Base-by-base conservation (phyloP, 2,888 invertebrate species). In the Automeris io region DNA sequence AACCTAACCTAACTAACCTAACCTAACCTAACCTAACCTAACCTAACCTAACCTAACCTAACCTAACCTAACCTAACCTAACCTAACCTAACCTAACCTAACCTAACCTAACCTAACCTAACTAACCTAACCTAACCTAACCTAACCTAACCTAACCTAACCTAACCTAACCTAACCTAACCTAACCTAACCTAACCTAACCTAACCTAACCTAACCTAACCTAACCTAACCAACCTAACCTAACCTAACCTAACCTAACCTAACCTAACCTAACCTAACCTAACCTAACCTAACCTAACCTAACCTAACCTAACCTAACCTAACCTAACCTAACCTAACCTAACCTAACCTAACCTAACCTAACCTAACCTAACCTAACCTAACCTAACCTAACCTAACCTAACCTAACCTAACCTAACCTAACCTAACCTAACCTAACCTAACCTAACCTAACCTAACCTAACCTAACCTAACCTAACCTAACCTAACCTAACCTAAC, bases 1-100 rank as follows among this genome's bases (percentile, higher is more conserved):
- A 37, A 37, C 32, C 34, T 33, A 41, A 41, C 29, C 39, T 11
- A 38, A 40, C 39, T n/a, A n/a, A n/a, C n/a, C n/a, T n/a, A n/a
- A n/a, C 50, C 50, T 51, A 51, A 51, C 50, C 47, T 47, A 50
- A 45, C 50, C 45, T 47, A 50, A 47, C 50, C 47, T 47, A 42
- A 47, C 45, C 49, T 45, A 49, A 47, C 46, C 49, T 49, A 49
- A 49, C 45, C 45, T 46, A 50, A 51, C 46, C 47, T 47, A 51
- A 47, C 46, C 50, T 47, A 47, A 49, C 46, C 49, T 49, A 49
- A 49, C 46, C 49, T 49, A 45, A 49, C 46, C 49, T 45, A 49
- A 49, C 46, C 49, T 47, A 51, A 51, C 51, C 47, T 47, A 50
- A 47, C 49, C 47, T 47, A 50, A 50, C 47, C 46, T 46, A 48